Evolutionary conservation across 2,888 invertebrate species (phyloP), one percentile per base, ranked within the genome.

Genomic region (Ametastegia equiseti): DNA sequence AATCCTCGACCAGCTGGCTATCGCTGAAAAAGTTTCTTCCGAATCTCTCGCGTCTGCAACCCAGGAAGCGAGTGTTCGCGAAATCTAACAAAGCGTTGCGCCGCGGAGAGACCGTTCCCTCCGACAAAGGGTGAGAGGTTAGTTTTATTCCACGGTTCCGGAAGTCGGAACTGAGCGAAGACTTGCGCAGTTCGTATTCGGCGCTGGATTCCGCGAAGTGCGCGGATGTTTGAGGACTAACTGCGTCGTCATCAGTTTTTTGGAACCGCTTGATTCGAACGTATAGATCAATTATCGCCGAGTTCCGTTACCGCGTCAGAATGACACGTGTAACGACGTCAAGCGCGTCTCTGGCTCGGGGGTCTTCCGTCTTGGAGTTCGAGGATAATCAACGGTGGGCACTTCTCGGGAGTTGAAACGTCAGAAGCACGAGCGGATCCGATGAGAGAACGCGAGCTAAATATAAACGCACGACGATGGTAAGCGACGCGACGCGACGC

Each of bases 401-500:
- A 42, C 42, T 9, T 5, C 27, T 73, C 47, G 11, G 63, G 36
- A 45, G 65, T 30, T n/a, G n/a, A n/a, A 7, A 7, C 23, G 45
- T 69, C 69, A 73, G 47, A 54, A 78, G 73, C 54, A 81, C 79
- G 63, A 75, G 80, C 77, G 78, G 54, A 45, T 63, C 79, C 69
- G 63, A 47, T n/a, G n/a, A n/a, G 65, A 54, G 67, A 84, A 85
- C 87, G 88, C 88, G 88, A 88, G 89, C 90, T 90, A 90, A 90
- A 90, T 90, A 90, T 90, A 90, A 90, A 88, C 87, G 88, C 86
- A 88, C 85, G 87, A 50, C 50, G 27, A 36, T 27, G 19, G n/a
- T n/a, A n/a, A n/a, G n/a, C n/a, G n/a, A n/a, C n/a, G n/a, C n/a
- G n/a, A n/a, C n/a, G n/a, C n/a, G n/a, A n/a, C n/a, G n/a, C n/a